Evolutionary conservation across 1,140 invertebrate genomes (phyloP), one percentile per base, ranked within the genome.

Genomic region (Drosophila funebris): DNA sequence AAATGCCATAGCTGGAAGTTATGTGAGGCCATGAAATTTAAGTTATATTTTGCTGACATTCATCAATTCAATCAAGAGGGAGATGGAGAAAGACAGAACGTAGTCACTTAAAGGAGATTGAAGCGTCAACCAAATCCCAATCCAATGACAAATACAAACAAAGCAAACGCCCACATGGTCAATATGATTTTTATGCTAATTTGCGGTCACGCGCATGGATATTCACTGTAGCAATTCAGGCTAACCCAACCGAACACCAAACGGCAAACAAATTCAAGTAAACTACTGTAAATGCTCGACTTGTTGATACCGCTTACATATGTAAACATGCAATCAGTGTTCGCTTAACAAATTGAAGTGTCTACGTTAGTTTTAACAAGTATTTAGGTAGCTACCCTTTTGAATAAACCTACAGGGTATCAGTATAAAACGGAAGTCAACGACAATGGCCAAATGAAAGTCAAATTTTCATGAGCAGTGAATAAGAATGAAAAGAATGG

Each of bases 121-220:
- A 50, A 16, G 53, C 33, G 58, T 46, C 9, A 7, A 48, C 37
- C 39, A 27, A 52, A 50, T 41, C 50, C 29, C 52, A 24, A 46
- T 27, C n/a, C 36, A 62, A 54, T 33, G 13, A 36, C 24, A 29
- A 36, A 43, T 11, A 24, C 27, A 33, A 29, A 14, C 33, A 60
- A 29, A 31, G 33, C 56, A 13, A 20, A 1, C 54, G 43, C 56
- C 70, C 79, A 75, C 79, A 84, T 67, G 74, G 82, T 74, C 81
- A 87, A 87, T 87, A 82, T 87, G 78, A 87, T 87, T 87, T 87
- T 88, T 87, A 87, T 87, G 82, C 82, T 87, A 87, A 87, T 87
- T 33, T 87, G 78, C 63, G 83, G 82, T 87, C 83, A 88, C 82
- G 74, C 82, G 64, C 82, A 67, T 71, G 54, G 78, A 57, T 74